Conservation (phyloP, 2,113 vertebrate genomes). For the Microtus richardsoni region DNA sequence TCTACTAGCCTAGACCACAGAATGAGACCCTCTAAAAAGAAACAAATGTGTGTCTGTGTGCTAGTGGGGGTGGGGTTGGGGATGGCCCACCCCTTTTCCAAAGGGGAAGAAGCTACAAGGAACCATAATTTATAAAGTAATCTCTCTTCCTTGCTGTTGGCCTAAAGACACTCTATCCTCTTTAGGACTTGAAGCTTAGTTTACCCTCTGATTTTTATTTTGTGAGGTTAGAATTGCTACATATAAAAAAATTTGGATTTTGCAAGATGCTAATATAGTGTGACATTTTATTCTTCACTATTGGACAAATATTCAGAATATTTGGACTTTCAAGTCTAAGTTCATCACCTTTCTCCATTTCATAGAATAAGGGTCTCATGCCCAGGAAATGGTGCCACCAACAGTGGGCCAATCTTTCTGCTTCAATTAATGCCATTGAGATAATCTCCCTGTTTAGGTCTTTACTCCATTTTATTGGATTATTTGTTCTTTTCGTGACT, state of each 20-base stretch:
- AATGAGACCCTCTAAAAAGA: neutral
- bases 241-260: neutral
- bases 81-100: too few species aligned
- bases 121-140: neutral
- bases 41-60: too few species aligned
- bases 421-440: neutral
- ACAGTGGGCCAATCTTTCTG: neutral
- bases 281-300: neutral
- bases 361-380: neutral
- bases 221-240: neutral
- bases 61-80: too few species aligned
- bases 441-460: too few species aligned
- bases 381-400: neutral
- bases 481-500: too few species aligned
- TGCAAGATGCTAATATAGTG: neutral
- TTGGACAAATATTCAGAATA: neutral
- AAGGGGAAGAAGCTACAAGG: neutral
- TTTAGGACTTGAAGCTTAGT: neutral
- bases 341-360: neutral
- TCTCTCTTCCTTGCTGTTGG: neutral
- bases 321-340: neutral
- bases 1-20: neutral
- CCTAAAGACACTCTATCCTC: neutral
- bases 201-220: slow-evolving; percentile 19
- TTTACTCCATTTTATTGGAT: too few species aligned